Conservation (phyloP, 2,797 vertebrate genomes). For the Bradypus variegatus region DNA sequence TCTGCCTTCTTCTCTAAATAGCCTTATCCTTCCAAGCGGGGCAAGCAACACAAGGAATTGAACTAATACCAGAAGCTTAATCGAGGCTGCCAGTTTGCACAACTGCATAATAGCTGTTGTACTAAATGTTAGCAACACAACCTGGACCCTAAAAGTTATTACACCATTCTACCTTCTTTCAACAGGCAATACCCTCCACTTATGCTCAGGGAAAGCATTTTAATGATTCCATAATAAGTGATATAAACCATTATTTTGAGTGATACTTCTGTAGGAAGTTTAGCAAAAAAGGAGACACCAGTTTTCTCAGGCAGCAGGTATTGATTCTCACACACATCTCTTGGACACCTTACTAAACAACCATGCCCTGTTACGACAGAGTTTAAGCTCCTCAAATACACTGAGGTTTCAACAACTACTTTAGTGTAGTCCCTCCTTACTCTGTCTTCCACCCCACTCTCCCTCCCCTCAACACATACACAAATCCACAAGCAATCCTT, state of each 20-base stretch:
- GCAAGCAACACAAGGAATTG: neutral
- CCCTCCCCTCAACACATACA: neutral
- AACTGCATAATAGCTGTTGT: neutral
- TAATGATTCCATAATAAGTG: slow-evolving; percentile 24
- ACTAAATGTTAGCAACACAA: neutral
- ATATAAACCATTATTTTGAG: slow-evolving; percentile 4
- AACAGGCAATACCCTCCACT: neutral
- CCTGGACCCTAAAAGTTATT: neutral
- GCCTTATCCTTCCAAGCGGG: neutral
- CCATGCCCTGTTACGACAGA: neutral
- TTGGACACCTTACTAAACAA: neutral
- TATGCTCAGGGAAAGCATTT: neutral
- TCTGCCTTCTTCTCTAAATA: neutral
- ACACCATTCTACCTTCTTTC: neutral
- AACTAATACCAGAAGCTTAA: neutral
- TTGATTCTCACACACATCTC: neutral
- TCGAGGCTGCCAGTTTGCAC: neutral
- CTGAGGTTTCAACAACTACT: neutral
- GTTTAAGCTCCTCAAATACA: neutral
- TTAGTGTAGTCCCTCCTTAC: neutral
- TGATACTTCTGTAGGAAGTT: neutral
- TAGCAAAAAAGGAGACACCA: neutral
- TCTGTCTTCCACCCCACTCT: neutral
- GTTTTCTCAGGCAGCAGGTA: neutral
- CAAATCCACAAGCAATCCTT: slow-evolving; percentile 33